Evolutionary conservation across 1,140 invertebrate genomes (phyloP).

Genomic region (Parasteatoda tepidariorum): DNA sequence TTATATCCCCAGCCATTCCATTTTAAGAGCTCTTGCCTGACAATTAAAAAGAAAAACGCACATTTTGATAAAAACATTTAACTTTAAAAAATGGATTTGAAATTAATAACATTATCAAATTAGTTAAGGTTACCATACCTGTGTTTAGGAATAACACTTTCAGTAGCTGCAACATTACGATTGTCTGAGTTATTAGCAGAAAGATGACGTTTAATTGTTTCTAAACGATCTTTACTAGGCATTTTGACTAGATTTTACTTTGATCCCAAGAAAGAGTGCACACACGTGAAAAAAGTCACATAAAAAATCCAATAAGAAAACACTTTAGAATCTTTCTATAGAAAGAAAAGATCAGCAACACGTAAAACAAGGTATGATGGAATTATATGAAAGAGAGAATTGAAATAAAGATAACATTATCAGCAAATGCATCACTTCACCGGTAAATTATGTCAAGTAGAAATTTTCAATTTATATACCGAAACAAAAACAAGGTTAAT

Average conservation of each 20-base stretch:
- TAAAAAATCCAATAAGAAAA: too few species aligned
- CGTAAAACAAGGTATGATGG: too few species aligned
- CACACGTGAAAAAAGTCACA: background rate
- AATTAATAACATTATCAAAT: too few species aligned
- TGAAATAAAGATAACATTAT: background rate
- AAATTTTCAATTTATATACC: background rate
- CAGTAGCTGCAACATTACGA: background rate
- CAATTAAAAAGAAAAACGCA: background rate
- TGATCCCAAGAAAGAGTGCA: background rate
- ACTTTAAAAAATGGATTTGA: background rate
- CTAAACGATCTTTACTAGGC: constrained; percentile 41
- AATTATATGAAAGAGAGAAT: too few species aligned
- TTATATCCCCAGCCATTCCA: constrained; percentile 99
- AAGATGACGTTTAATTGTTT: constrained; percentile 49
- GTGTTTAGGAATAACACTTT: constrained; percentile 34
- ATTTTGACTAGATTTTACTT: background rate
- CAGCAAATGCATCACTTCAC: background rate
- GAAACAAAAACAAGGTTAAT: background rate
- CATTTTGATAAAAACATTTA: background rate
- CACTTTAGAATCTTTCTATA: too few species aligned
- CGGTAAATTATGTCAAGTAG: background rate
- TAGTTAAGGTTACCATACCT: constrained; percentile 14
- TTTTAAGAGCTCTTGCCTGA: constrained; percentile 86
- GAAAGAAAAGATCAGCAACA: too few species aligned
- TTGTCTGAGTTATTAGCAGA: background rate